These are phyloP conservation scores for Epicauta chinensis DNA, from an alignment of 1,140 invertebrate species.

Conservation along the genomic window DNA sequence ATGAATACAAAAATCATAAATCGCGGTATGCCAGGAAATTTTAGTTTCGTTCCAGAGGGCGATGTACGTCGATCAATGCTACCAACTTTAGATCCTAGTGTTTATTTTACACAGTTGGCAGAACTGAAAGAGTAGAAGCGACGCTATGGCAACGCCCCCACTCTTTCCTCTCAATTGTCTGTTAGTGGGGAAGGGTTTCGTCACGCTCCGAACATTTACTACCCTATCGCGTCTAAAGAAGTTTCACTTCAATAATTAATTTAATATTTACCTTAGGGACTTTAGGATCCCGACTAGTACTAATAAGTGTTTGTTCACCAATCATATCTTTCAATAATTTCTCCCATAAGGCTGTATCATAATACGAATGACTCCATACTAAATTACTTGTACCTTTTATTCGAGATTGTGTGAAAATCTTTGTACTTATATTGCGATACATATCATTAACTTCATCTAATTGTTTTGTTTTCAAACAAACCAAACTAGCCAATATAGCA, in stretches of 20 bases:
- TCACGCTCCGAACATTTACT: too few species aligned
- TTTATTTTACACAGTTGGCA: too few species aligned
- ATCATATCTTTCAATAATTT: conserved; percentile 67
- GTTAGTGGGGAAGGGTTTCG: too few species aligned
- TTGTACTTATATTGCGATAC: conserved; percentile 62
- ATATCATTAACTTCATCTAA: conserved; percentile 57
- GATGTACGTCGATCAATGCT: too few species aligned
- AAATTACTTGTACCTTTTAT: conserved; percentile 71
- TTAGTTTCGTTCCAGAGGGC: too few species aligned
- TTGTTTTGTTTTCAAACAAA: conserved; percentile 50
- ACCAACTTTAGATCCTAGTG: too few species aligned
- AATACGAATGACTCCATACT: conserved; percentile 83
- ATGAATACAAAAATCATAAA: too few species aligned
- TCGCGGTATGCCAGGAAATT: too few species aligned
- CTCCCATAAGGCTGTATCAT: conserved; percentile 83
- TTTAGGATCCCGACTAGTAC: conserved; percentile 52
- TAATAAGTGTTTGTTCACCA: conserved; percentile 60
- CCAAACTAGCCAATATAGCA: conserved; percentile 62
- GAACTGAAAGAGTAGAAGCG: too few species aligned
- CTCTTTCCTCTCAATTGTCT: too few species aligned
- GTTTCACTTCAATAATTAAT: conserved; percentile 8
- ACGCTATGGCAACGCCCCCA: too few species aligned
- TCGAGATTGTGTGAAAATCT: conserved; percentile 66
- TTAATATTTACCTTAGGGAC: conserved; percentile 56
- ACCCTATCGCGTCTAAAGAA: too few species aligned